Evolutionary conservation across 1,140 invertebrate species (phyloP).

Genomic region (Drosophila varians): DNA sequence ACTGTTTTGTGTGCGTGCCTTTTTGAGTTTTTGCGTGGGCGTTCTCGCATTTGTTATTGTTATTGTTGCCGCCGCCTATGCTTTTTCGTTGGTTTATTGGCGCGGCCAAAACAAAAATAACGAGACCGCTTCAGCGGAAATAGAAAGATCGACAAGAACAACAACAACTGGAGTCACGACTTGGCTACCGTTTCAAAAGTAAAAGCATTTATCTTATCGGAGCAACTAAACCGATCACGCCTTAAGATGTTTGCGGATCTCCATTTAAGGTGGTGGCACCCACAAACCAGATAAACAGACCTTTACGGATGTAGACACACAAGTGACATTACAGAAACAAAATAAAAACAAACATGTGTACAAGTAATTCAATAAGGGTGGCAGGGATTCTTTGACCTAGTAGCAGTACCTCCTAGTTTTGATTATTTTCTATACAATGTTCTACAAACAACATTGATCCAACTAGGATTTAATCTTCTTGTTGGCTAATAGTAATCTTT

Average conservation of each 20-base stretch:
- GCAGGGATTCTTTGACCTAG: background rate
- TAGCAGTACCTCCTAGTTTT: too few relatives aligned
- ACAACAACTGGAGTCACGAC: constrained; percentile 38
- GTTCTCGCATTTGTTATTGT: constrained; percentile 56
- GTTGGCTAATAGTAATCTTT: too few relatives aligned
- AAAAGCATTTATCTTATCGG: constrained; percentile 71
- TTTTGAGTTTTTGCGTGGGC: constrained; percentile 62
- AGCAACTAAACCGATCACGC: constrained; percentile 49
- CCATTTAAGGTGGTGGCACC: constrained; percentile 7
- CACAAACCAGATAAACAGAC: background rate
- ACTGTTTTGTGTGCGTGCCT: constrained; percentile 13
- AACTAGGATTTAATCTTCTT: too few relatives aligned
- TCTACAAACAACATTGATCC: background rate
- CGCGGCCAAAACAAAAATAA: constrained; percentile 66
- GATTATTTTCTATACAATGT: background rate
- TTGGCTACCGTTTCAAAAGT: constrained; percentile 51
- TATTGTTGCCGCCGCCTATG: constrained; percentile 43
- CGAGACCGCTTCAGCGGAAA: constrained; percentile 48
- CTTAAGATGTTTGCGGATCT: constrained; percentile 54
- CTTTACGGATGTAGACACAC: background rate
- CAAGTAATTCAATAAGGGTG: background rate
- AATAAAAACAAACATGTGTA: background rate
- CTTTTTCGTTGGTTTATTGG: constrained; percentile 48
- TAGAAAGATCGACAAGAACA: constrained; percentile 35
- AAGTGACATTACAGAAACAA: background rate